Percentiles rank a stretch among this genome's conserved stretches.
Conservation (phyloP, 2,797 vertebrate species). For the Girardinus metallicus region DNA sequence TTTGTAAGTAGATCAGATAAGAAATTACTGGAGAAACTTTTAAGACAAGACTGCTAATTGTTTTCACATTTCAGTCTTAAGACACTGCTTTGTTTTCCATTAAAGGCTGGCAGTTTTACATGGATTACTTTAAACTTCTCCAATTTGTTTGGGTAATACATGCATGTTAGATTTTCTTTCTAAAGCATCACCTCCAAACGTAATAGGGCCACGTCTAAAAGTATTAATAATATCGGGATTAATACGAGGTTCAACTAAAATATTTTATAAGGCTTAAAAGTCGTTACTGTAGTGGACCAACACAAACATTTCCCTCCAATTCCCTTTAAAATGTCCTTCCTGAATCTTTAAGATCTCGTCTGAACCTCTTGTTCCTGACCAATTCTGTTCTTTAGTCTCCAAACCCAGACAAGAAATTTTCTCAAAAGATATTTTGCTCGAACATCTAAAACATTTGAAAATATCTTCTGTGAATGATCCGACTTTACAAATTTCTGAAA, state of each 20-base stretch:
- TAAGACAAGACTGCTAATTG: not conserved
- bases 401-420: not conserved
- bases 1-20: conserved; percentile 1
- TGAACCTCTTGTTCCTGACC: not conserved
- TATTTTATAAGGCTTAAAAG: not conserved
- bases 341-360: not conserved
- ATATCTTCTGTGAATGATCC: not conserved
- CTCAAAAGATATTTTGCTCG: not conserved
- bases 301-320: not conserved
- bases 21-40: not conserved
- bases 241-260: not conserved
- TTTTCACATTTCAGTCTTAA: not conserved
- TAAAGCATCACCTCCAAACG: not conserved
- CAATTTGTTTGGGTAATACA: not conserved
- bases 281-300: not conserved
- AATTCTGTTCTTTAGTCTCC: not conserved
- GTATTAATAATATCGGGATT: not conserved
- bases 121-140: not conserved
- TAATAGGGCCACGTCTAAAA: not conserved
- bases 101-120: not conserved
- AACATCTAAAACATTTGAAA: not conserved
- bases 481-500: not conserved
- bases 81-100: not conserved
- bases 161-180: not conserved
- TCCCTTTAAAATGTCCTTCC: not conserved